Conservation (phyloP, 2,888 invertebrate species). For the Drosophila fulvimacula region DNA sequence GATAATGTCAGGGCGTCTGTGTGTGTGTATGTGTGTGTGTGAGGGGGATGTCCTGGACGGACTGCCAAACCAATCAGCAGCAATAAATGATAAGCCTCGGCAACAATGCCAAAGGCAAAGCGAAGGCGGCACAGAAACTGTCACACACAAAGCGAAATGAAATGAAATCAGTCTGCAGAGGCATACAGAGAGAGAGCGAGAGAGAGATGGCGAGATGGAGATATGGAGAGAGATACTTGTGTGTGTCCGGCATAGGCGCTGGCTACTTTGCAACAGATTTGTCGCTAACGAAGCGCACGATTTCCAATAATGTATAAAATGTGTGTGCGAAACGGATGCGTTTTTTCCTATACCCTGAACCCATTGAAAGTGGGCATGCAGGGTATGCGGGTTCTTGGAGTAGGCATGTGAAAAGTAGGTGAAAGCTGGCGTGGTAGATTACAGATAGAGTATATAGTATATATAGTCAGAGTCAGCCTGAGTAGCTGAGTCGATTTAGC, state of each 20-base stretch:
- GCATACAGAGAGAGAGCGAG: background rate
- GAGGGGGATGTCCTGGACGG: slow-evolving; percentile 8
- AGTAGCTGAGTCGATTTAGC: background rate
- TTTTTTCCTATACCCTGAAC: slow-evolving; percentile 26
- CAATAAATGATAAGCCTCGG: slow-evolving; percentile 75
- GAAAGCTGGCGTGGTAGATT: too few species aligned
- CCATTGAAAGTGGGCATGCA: too few species aligned
- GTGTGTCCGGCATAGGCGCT: slow-evolving; percentile 30
- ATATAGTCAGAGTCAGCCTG: too few species aligned
- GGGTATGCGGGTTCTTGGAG: too few species aligned
- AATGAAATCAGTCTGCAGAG: slow-evolving; percentile 1
- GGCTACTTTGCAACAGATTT: slow-evolving; percentile 79
- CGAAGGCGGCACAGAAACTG: slow-evolving; percentile 43
- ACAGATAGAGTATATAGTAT: too few species aligned
- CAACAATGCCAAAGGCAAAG: slow-evolving; percentile 67
- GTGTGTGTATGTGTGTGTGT: background rate
- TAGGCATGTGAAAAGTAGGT: too few species aligned
- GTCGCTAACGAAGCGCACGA: slow-evolving; percentile 76
- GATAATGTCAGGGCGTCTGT: background rate
- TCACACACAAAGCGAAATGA: slow-evolving; percentile 54
- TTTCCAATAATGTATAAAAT: slow-evolving; percentile 77
- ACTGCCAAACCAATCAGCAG: slow-evolving; percentile 73
- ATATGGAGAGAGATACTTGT: background rate
- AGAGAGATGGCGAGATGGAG: background rate
- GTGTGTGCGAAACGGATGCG: slow-evolving; percentile 47